These are phyloP conservation scores for Drosophila funebris DNA, from an alignment of 1,140 invertebrate species.

Conservation along the genomic window DNA sequence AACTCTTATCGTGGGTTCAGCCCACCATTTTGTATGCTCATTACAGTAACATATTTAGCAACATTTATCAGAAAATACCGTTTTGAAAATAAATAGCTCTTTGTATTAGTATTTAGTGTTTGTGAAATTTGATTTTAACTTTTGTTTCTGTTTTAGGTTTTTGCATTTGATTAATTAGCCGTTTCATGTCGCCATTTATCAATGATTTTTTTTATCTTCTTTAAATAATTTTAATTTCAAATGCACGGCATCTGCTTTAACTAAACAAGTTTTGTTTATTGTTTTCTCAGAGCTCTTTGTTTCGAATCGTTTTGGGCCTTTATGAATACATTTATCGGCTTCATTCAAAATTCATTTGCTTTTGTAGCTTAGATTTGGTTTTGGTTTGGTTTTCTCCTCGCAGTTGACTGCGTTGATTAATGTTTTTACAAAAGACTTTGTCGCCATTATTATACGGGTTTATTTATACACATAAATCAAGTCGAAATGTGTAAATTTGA, in stretches of 20 bases:
- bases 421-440: conserved; percentile 73
- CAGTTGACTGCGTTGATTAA: conserved; percentile 53
- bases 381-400: conserved; percentile 33
- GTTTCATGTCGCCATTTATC: conserved; percentile 70
- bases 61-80: conserved; percentile 23
- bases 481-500: conserved; percentile 59
- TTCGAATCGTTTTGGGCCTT: conserved; percentile 24
- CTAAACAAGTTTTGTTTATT: conserved; percentile 68
- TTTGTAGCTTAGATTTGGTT: conserved; percentile 8
- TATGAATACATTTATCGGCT: conserved; percentile 34
- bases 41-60: not conserved
- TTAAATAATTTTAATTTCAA: conserved; percentile 63
- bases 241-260: conserved; percentile 31
- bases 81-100: too few relatives aligned
- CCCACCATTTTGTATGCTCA: conserved; percentile 2
- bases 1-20: not conserved
- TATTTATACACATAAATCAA: conserved; percentile 63
- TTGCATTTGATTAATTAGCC: conserved; percentile 79
- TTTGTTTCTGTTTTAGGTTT: conserved; percentile 42
- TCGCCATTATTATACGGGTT: conserved; percentile 60
- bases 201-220: too few relatives aligned
- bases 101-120: conserved; percentile 44
- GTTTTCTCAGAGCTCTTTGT: conserved; percentile 27
- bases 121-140: conserved; percentile 47
- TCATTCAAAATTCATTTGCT: conserved; percentile 58